Conservation (phyloP, 2,113 vertebrate genomes). For the Channa maculata region DNA sequence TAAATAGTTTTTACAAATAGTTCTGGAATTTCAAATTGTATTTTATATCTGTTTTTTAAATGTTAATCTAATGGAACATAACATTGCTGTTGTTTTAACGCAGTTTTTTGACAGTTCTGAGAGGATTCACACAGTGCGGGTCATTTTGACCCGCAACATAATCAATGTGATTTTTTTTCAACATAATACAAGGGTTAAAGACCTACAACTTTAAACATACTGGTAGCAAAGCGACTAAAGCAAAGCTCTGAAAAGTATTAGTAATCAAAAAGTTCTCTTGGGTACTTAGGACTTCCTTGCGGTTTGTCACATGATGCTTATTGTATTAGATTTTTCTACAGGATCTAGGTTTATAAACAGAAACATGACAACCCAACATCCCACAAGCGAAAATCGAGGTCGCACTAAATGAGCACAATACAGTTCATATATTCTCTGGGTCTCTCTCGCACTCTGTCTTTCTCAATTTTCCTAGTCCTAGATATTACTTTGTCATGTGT, state of each 20-base stretch:
- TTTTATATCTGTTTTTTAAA: too few relatives aligned
- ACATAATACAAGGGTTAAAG: too few relatives aligned
- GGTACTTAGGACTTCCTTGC: background rate
- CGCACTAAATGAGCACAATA: conserved; percentile 1
- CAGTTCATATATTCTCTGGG: conserved; percentile 16
- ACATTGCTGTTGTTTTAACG: too few relatives aligned
- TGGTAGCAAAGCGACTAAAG: background rate
- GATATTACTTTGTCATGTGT: background rate
- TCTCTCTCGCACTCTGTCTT: background rate
- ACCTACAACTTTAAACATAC: background rate
- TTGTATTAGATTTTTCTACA: background rate
- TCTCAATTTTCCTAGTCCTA: too few relatives aligned
- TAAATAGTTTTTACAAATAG: too few relatives aligned
- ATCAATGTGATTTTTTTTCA: too few relatives aligned
- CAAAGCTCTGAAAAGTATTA: background rate
- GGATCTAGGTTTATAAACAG: conserved; percentile 43
- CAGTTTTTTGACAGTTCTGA: too few relatives aligned
- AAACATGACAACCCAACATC: conserved; percentile 47
- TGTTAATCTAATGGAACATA: too few relatives aligned
- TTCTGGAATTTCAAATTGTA: too few relatives aligned
- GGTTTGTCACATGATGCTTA: too few relatives aligned
- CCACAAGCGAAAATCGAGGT: background rate
- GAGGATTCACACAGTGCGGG: too few relatives aligned
- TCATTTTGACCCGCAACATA: too few relatives aligned
- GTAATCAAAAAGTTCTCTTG: background rate